Conservation (phyloP, 2,888 invertebrate species). For the Caenorhabditis sp. region DNA sequence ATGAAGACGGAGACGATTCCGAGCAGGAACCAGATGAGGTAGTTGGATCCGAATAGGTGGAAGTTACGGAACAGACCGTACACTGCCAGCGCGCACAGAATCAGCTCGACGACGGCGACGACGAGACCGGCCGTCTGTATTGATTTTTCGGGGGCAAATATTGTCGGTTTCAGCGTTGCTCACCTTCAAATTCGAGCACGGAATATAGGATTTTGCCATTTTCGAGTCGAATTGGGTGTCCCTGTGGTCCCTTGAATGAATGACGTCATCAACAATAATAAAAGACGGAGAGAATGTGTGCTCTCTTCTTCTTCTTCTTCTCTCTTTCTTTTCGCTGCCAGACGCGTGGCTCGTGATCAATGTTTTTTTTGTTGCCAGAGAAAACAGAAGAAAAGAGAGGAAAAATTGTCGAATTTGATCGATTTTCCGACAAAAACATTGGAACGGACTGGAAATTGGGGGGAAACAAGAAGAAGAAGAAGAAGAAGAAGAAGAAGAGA, state of each 20-base stretch:
- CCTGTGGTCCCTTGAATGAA: not conserved
- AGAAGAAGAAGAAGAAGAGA: too few species aligned
- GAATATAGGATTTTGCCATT: constrained; percentile 53
- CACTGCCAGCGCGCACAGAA: constrained; percentile 75
- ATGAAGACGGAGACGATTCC: constrained; percentile 75
- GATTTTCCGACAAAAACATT: too few species aligned
- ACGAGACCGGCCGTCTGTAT: constrained; percentile 76
- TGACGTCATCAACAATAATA: not conserved
- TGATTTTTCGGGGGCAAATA: not conserved
- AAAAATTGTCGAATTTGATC: too few species aligned
- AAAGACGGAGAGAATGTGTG: not conserved
- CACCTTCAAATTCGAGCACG: constrained; percentile 49
- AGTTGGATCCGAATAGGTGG: constrained; percentile 75
- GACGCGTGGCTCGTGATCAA: too few species aligned
- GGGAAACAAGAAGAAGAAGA: too few species aligned
- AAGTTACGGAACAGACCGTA: constrained; percentile 78
- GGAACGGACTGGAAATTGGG: too few species aligned
- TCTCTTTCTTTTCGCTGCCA: too few species aligned
- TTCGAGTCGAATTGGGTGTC: constrained; percentile 6
- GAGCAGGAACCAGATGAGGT: constrained; percentile 77
- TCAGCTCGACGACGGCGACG: constrained; percentile 76
- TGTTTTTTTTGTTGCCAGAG: too few species aligned
- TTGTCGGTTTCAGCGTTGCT: not conserved
- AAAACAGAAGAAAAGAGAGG: too few species aligned
- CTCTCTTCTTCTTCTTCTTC: too few species aligned